Evolutionary conservation across 2,797 vertebrate genomes (phyloP).

Genomic region (Alcedo quadribrachys): DNA sequence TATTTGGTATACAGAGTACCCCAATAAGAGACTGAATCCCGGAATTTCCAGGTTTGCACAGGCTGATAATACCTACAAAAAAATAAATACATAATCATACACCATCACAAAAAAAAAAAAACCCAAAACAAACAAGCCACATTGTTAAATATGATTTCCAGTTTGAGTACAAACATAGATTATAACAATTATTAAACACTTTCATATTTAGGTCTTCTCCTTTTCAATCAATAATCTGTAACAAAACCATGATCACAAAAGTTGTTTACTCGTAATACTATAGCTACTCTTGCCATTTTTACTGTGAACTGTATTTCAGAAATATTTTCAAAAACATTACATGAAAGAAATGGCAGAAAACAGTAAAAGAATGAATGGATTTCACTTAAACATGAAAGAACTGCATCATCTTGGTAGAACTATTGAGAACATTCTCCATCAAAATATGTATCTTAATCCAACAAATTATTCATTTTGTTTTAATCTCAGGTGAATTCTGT

Average conservation of each 20-base stretch:
- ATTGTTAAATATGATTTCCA: not conserved
- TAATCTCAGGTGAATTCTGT: not conserved
- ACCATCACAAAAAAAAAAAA: not conserved
- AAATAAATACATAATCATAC: constrained; percentile 9
- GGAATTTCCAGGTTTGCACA: constrained; percentile 96
- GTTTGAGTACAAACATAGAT: not conserved
- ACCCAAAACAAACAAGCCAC: not conserved
- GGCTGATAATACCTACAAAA: constrained; percentile 92
- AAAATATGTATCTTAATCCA: not conserved
- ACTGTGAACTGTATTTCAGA: not conserved
- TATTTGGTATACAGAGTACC: constrained; percentile 98
- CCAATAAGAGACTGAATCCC: constrained; percentile 98
- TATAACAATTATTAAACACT: not conserved
- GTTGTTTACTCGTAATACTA: not conserved
- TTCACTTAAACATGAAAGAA: not conserved
- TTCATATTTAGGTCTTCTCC: not conserved
- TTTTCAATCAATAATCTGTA: not conserved
- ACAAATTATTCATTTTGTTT: not conserved
- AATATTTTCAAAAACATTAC: not conserved
- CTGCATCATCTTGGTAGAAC: not conserved
- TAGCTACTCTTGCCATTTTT: not conserved
- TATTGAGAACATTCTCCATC: not conserved
- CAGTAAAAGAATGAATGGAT: not conserved
- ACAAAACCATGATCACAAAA: not conserved
- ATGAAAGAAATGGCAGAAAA: not conserved